Conservation (phyloP, 1,140 invertebrate genomes). For the Eriosoma lanigerum region DNA sequence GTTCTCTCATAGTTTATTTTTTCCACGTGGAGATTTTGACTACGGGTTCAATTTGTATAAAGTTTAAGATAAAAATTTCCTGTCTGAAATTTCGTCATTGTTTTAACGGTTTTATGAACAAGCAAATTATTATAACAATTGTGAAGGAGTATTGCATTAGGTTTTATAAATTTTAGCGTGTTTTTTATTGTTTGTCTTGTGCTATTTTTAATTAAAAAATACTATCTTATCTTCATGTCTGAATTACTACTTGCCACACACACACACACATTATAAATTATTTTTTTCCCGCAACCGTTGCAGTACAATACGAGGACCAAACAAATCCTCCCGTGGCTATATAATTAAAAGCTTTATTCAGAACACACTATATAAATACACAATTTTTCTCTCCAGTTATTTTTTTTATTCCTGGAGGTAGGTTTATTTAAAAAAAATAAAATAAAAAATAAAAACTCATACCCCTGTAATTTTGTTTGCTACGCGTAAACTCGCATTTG, state of each 20-base stretch:
- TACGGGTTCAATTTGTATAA: no score
- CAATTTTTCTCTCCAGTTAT: not conserved
- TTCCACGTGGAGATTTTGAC: no score
- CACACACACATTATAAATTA: no score
- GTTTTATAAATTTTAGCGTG: no score
- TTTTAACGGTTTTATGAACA: no score
- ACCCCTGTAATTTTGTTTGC: not conserved
- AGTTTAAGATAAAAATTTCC: no score
- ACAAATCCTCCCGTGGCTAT: not conserved
- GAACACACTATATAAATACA: not conserved
- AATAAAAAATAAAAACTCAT: not conserved
- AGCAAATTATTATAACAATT: no score
- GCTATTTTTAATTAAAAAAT: constrained; percentile 26
- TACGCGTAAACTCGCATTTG: not conserved
- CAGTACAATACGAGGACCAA: not conserved
- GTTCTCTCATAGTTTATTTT: no score
- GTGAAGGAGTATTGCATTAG: no score
- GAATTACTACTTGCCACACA: no score
- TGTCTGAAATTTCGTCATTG: no score
- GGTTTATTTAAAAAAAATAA: not conserved
- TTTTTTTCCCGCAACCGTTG: not conserved
- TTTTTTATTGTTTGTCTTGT: no score
- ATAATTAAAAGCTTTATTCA: constrained; percentile 32
- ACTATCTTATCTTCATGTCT: not conserved
- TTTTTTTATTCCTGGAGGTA: not conserved